phyloP scores from a whole-genome alignment of 2,888 invertebrate species.

The Drosophila borborema region DNA sequence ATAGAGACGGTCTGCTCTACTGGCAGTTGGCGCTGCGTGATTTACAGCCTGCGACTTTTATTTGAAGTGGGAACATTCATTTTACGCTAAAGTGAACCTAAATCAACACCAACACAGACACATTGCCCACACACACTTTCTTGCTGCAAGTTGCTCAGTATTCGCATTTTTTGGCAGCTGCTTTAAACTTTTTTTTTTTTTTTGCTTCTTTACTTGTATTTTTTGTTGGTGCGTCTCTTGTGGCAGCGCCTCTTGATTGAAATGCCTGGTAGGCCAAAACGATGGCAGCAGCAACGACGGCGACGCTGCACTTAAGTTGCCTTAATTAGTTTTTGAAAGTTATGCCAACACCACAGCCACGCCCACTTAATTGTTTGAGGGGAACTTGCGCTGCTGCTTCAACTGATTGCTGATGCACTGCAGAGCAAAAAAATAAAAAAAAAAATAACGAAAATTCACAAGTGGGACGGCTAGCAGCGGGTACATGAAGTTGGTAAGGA shows the following conservation, averaged over 20 bases:
- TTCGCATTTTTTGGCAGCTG: constrained; percentile 63
- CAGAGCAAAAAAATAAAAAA: constrained; percentile 13
- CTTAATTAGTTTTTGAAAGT: constrained; percentile 84
- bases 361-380: constrained; percentile 71
- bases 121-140: not conserved
- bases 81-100: constrained; percentile 80
- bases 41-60: constrained; percentile 80
- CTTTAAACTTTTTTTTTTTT: constrained; percentile 29
- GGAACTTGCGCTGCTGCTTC: constrained; percentile 21
- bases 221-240: constrained; percentile 44
- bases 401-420: constrained; percentile 61
- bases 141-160: constrained; percentile 28
- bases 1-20: constrained; percentile 53
- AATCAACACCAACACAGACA: constrained; percentile 66
- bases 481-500: constrained; percentile 24
- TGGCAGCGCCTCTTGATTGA: constrained; percentile 70
- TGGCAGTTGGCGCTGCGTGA: constrained; percentile 68
- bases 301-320: constrained; percentile 75
- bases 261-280: constrained; percentile 72
- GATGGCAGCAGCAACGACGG: constrained; percentile 29
- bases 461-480: constrained; percentile 3
- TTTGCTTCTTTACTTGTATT: not conserved
- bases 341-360: constrained; percentile 73
- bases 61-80: constrained; percentile 81
- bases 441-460: not conserved